Percentiles rank a stretch among this genome's conserved stretches.
Evolutionary conservation across 2,797 vertebrate species (phyloP).

Genomic region (Gymnocypris eckloni): DNA sequence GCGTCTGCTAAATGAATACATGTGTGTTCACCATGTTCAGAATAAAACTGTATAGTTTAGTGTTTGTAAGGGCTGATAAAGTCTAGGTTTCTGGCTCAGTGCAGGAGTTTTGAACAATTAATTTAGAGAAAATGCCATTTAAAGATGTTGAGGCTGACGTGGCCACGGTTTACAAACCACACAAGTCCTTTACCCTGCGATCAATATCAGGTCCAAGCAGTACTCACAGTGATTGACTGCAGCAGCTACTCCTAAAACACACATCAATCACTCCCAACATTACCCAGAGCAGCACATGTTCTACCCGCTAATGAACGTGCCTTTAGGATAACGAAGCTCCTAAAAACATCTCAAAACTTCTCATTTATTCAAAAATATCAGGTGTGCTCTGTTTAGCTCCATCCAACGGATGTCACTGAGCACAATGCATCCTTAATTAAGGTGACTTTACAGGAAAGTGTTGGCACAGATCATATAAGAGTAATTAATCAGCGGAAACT

Average conservation of each 20-base stretch:
- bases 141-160: not conserved
- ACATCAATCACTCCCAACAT: conserved; percentile 44
- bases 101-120: no score
- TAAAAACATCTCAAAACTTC: conserved; percentile 38
- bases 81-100: no score
- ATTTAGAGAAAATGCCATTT: no score
- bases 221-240: conserved; percentile 35
- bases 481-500: conserved; percentile 51
- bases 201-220: conserved; percentile 37
- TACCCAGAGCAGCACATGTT: conserved; percentile 29
- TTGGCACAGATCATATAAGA: conserved; percentile 44
- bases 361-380: conserved; percentile 8
- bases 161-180: not conserved
- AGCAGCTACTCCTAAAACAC: conserved; percentile 15
- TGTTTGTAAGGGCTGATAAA: no score
- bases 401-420: conserved; percentile 46
- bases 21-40: no score
- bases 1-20: no score
- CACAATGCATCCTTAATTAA: conserved; percentile 60
- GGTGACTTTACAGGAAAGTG: conserved; percentile 54
- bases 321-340: conserved; percentile 27
- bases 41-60: no score
- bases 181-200: conserved; percentile 4
- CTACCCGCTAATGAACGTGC: conserved; percentile 30
- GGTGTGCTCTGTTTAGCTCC: not conserved